Evolutionary conservation across 2,888 invertebrate species (phyloP), one percentile per base, ranked within the genome.

Genomic region (Cerceris rybyensis): DNA sequence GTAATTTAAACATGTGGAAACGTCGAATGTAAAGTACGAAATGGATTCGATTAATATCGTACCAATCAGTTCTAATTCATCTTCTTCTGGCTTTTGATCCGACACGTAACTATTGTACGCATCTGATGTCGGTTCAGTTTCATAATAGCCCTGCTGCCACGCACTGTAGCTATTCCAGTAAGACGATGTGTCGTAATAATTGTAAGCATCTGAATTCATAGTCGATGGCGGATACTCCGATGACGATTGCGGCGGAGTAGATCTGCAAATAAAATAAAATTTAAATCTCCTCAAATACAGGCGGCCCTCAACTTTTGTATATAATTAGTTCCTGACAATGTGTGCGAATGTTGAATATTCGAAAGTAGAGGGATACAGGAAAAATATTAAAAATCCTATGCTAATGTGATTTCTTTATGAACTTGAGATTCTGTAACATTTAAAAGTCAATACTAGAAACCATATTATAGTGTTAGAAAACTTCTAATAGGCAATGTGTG

Each of bases 121-220:
- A 66, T 94, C 94, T 0, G 93, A 93, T 5, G 93, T 92, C 60
- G 93, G 95, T 87, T 95, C 94, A 58, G 89, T 90, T 81, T 93
- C 93, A 88, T 96, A 96, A 92, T 96, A 96, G 16, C 95, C 95
- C 90, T 96, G 94, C 78, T 92, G 95, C 97, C 97, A 97, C 85
- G 96, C 96, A 66, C 94, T 94, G 91, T 97, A 97, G 91, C 97
- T 97, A 91, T 96, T 97, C 97, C 97, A 97, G 92, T 97, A 97
- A 58, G 96, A 95, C 60, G 96, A 95, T 42, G 96, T 96, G 93
- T 97, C 97, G 92, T 97, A 96, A 93, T 97, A 97, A 92, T 96
- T 92, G 67, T 92, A 92, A 50, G 87, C 86, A 61, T 92, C 92
- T 6, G 91, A 89, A 75, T 87, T 88, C 75, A 91, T 87, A 64